Conservation (phyloP, 2,113 vertebrate species). For the Piliocolobus tephrosceles region DNA sequence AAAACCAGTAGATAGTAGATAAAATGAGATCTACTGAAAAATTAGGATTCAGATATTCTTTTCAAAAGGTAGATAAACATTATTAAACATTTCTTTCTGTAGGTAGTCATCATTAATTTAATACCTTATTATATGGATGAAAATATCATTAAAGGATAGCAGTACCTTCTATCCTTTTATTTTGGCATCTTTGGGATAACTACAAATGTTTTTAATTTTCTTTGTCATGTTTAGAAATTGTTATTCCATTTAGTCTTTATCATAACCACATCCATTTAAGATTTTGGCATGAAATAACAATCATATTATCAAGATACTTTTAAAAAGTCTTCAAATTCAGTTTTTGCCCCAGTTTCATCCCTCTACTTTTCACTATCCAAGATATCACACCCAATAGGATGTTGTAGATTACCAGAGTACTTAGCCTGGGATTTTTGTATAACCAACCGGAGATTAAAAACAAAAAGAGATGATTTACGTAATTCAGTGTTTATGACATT, state of each 20-base stretch:
- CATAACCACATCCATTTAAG: background rate
- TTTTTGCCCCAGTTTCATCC: background rate
- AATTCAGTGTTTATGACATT: background rate
- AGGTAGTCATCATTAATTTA: background rate
- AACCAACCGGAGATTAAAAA: background rate
- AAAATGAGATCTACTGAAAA: background rate
- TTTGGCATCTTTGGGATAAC: background rate
- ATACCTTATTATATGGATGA: background rate
- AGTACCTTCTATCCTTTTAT: background rate
- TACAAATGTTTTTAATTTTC: background rate
- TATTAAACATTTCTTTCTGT: background rate
- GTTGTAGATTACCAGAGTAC: background rate
- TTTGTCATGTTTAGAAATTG: background rate
- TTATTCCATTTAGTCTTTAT: background rate
- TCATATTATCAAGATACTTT: background rate
- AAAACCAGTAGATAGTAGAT: background rate
- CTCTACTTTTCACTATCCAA: background rate
- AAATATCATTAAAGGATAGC: background rate
- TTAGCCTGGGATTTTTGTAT: background rate
- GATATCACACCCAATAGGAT: background rate
- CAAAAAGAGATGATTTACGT: background rate
- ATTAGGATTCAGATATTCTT: background rate
- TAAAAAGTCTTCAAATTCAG: background rate
- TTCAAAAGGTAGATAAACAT: no score
- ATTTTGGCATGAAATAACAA: background rate